phyloP scores from a whole-genome alignment of 2,113 vertebrate genomes.

The Tricholaema leucomelas region DNA sequence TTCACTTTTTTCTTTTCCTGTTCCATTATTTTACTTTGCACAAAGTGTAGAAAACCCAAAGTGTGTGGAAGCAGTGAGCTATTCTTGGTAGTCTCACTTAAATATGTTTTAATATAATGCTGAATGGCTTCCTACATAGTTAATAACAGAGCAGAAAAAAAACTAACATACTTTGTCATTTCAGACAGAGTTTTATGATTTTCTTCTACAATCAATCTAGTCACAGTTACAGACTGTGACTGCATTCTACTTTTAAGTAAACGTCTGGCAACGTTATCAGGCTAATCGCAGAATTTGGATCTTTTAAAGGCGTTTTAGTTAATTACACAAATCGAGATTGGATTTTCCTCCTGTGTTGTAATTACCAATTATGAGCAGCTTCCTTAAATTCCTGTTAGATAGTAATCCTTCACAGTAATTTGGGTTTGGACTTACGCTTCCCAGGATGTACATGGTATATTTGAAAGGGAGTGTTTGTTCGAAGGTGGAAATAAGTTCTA shows the following conservation, averaged over 20 bases:
- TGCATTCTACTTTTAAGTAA: constrained; percentile 4
- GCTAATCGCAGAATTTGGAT: background rate
- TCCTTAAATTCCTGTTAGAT: constrained; percentile 11
- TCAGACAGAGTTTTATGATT: constrained; percentile 15
- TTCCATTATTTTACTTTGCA: background rate
- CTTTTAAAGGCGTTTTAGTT: background rate
- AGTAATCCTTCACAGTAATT: constrained; percentile 29
- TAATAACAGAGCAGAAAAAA: constrained; percentile 12
- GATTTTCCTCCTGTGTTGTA: constrained; percentile 15
- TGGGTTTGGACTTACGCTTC: background rate
- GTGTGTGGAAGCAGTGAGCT: background rate
- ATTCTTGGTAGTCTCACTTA: background rate
- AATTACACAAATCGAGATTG: background rate
- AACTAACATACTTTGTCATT: background rate
- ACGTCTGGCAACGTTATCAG: constrained; percentile 10
- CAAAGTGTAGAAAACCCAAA: background rate
- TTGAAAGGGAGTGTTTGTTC: background rate
- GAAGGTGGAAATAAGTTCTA: background rate
- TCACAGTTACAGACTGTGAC: background rate
- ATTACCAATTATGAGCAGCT: background rate
- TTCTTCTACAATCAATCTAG: constrained; percentile 2
- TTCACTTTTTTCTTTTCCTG: background rate
- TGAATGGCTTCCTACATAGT: background rate
- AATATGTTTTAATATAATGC: background rate
- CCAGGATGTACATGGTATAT: background rate